Evolutionary conservation across 2,888 invertebrate species (phyloP).

Genomic region (Glyphotaelius pellucidus): DNA sequence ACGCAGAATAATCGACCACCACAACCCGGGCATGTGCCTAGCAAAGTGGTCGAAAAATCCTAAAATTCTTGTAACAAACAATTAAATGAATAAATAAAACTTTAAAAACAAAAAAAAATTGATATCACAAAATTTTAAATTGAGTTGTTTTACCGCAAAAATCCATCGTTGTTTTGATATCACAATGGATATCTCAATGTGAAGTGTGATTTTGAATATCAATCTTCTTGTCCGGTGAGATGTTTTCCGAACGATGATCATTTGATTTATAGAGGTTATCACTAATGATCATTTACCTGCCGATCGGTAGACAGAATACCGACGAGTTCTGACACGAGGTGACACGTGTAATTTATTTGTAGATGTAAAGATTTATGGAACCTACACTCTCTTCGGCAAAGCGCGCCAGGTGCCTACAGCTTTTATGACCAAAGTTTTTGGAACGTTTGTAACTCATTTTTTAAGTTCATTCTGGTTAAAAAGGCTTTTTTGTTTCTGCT

Average conservation of each 20-base stretch:
- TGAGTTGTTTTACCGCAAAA: neutral
- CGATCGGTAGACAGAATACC: neutral
- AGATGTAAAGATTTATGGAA: neutral
- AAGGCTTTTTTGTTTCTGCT: no score
- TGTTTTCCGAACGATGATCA: neutral
- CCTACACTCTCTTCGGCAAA: neutral
- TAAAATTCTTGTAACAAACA: no score
- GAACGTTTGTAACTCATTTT: neutral
- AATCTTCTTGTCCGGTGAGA: neutral
- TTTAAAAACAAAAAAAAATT: no score
- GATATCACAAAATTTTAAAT: neutral
- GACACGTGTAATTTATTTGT: neutral
- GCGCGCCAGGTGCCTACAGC: neutral
- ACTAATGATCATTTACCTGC: neutral
- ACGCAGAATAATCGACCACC: no score
- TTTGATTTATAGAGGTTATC: neutral
- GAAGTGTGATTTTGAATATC: neutral
- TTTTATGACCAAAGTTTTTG: neutral
- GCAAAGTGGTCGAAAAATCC: no score
- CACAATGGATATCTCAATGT: neutral
- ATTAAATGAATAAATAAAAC: no score
- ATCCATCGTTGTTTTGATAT: neutral
- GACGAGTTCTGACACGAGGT: neutral
- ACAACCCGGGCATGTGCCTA: no score
- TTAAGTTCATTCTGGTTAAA: neutral